phyloP scores from a whole-genome alignment of 53 echinoderm and acorn worm genomes.

The Apostichopus leukothele region DNA sequence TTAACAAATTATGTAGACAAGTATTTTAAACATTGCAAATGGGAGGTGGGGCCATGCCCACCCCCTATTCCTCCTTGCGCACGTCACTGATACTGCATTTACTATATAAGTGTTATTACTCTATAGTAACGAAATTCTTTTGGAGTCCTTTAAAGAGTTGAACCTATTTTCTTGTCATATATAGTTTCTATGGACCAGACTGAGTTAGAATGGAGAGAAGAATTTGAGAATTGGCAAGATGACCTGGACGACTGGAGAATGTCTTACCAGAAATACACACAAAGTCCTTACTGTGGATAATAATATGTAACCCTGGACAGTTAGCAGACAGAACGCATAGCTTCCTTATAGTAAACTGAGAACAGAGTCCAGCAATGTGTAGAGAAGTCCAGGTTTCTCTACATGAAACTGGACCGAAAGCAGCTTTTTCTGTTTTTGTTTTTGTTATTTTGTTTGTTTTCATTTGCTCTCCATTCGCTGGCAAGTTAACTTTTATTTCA shows the following conservation, averaged over 20 bases:
- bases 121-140: background rate
- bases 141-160: background rate
- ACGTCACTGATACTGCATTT: background rate
- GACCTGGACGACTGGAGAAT: background rate
- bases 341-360: no score
- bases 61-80: background rate
- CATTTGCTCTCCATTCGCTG: no score
- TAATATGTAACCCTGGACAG: no score
- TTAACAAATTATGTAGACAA: background rate
- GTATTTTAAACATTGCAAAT: background rate
- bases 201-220: conserved; percentile 16
- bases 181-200: conserved; percentile 22
- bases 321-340: no score
- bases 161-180: background rate
- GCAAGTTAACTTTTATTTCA: no score
- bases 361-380: no score
- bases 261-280: background rate
- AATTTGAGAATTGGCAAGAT: background rate
- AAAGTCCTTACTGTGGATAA: background rate
- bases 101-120: background rate
- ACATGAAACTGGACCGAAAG: no score
- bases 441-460: no score
- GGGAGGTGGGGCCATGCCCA: background rate
- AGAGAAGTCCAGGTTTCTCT: no score
- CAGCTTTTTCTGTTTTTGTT: no score